Evolutionary conservation across 2,113 vertebrate species (phyloP).

Genomic region (Pelmatolapia mariae): DNA sequence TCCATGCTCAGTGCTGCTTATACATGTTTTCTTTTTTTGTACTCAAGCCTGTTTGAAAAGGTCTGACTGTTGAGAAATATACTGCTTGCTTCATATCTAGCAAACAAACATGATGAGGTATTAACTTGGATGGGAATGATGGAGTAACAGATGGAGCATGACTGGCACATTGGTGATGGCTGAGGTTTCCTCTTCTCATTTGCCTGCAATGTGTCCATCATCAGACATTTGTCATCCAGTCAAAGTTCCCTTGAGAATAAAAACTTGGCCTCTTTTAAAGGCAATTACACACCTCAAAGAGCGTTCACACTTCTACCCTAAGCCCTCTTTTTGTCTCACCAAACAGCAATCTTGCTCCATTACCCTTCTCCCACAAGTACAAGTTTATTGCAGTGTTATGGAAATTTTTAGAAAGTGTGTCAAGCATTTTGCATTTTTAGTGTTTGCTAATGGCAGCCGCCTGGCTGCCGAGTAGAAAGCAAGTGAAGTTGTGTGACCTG

Average conservation of each 20-base stretch:
- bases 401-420: not conserved
- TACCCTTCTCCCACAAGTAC: not conserved
- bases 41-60: not conserved
- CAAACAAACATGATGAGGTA: not conserved
- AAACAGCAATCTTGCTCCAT: not conserved
- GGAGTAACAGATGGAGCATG: not conserved
- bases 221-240: not conserved
- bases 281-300: not conserved
- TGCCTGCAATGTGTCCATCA: not conserved
- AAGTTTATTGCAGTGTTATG: not conserved
- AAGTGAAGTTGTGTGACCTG: conserved; percentile 2
- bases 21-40: not conserved
- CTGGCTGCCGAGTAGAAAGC: not conserved
- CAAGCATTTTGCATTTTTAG: not conserved
- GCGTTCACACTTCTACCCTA: not conserved
- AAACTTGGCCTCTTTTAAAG: not conserved
- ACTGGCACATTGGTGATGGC: not conserved
- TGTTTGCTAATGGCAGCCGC: not conserved
- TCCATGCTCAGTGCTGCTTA: not conserved
- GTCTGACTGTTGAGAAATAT: not conserved
- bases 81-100: not conserved
- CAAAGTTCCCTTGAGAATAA: not conserved
- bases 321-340: not conserved
- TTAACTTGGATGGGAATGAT: not conserved
- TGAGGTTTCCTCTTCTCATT: not conserved